Evolutionary conservation across 2,888 invertebrate species (phyloP), one percentile per base, ranked within the genome.

Genomic region (Rotaria sp.): DNA sequence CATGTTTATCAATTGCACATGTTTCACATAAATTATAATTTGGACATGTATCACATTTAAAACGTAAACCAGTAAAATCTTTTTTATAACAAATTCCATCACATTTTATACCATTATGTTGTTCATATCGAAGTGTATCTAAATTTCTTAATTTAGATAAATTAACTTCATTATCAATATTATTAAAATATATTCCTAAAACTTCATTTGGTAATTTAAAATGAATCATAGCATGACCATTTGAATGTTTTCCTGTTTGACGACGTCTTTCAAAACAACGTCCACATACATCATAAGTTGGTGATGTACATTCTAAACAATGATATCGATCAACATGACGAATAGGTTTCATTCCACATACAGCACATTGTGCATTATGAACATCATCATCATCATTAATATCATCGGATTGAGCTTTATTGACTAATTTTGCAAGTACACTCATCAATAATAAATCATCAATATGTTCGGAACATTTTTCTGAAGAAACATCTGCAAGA

Each of bases 181-280:
- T 26, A 45, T 80, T 26, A 26, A 80, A 38, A n/a, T n/a, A 45
- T 15, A 41, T 45, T 45, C 80, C 80, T 24, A 80, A 26, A 13
- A 45, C 11, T 80, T 80, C 80, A 80, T 41, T 45, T 7, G 80
- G 80, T 45, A 41, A 45, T 80, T 80, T 80, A 45, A 45, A 80
- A 45, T 80, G 80, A 8, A n/a, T n/a, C 45, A 80, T n/a, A 45
- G 80, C 80, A 45, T 80, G 80, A n/a, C 80, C 45, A 45, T 7
- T 80, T 45, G n/a, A 45, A n/a, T 80, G 80, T 45, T 24, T 26
- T 45, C n/a, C 45, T 45, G 45, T 80, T 45, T 45, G 26, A 15
- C n/a, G 26, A 45, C 80, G 80, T 80, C n/a, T 41, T 45, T 80
- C 80, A 80, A 80, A 80, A 45, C 80, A 80, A 45, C n/a, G n/a